Percentiles rank a stretch among this genome's conserved stretches.
Evolutionary conservation across 2,888 invertebrate species (phyloP).

Genomic region (Tetanocera ferruginea): DNA sequence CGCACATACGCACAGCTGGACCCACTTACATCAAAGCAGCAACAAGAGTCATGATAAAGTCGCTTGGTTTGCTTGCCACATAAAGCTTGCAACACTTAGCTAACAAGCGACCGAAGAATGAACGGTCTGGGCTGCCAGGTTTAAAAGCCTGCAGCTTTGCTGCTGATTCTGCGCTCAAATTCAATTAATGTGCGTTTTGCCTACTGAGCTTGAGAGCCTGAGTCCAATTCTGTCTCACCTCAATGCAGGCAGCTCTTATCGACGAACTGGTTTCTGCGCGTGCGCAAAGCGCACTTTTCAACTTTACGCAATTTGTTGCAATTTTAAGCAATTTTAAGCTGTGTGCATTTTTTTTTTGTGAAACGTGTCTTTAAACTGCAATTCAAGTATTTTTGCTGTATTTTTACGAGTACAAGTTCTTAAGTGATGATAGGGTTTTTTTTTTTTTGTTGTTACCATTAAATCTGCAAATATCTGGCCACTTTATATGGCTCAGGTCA

Average conservation of each 20-base stretch:
- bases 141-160: no score
- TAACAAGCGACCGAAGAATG: neutral
- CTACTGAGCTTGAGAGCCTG: neutral
- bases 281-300: constrained; percentile 3
- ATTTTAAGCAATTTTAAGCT: neutral
- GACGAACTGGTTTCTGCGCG: constrained; percentile 15
- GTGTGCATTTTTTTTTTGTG: constrained; percentile 2
- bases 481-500: constrained; percentile 11
- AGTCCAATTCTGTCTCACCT: neutral
- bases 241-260: neutral
- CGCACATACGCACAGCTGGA: no score
- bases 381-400: no score
- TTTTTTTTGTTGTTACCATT: no score
- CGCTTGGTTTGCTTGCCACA: no score
- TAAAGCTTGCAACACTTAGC: no score
- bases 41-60: no score
- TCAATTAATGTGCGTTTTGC: constrained; percentile 34
- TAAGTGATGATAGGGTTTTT: no score
- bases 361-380: neutral
- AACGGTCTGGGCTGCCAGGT: neutral
- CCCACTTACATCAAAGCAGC: no score
- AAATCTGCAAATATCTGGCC: no score
- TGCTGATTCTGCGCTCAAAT: neutral
- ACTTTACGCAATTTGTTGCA: constrained; percentile 1
- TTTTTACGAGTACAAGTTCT: no score